A percentile compares a stretch with the other conserved stretches of the same genome.
These are phyloP conservation scores for Cyclura pinguis DNA, from an alignment of 2,797 vertebrate genomes.

Conservation along the genomic window DNA sequence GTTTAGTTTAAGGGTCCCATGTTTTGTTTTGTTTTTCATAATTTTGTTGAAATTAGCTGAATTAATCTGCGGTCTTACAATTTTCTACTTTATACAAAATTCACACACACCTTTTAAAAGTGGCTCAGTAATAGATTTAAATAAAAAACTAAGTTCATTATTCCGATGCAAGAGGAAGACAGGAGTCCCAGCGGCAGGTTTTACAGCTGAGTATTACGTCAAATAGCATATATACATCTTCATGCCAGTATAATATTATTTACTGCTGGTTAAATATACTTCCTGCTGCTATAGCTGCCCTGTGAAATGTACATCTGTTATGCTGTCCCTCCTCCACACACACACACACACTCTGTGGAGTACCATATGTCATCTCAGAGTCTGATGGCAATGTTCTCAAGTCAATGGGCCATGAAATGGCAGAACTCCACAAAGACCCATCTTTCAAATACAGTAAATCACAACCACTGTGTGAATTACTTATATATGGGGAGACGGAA, in stretches of 20 bases:
- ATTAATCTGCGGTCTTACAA: constrained; percentile 38
- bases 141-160: constrained; percentile 38
- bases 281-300: constrained; percentile 59
- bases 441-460: constrained; percentile 57
- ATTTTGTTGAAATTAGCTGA: constrained; percentile 1
- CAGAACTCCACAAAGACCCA: constrained; percentile 49
- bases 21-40: neutral
- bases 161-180: neutral
- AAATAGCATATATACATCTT: constrained; percentile 74
- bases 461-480: constrained; percentile 62
- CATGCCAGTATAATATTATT: constrained; percentile 64
- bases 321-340: constrained; percentile 48
- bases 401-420: constrained; percentile 64
- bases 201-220: constrained; percentile 67
- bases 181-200: constrained; percentile 52
- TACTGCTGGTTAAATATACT: constrained; percentile 63
- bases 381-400: constrained; percentile 59
- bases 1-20: constrained; percentile 24
- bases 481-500: constrained; percentile 50
- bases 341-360: constrained; percentile 13
- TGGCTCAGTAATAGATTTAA: constrained; percentile 20
- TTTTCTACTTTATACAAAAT: constrained; percentile 27
- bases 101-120: constrained; percentile 43
- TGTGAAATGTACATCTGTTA: constrained; percentile 71
- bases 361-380: constrained; percentile 64